Evolutionary conservation across 2,113 vertebrate genomes (phyloP).

Genomic region (Cephalopterus ornatus): DNA sequence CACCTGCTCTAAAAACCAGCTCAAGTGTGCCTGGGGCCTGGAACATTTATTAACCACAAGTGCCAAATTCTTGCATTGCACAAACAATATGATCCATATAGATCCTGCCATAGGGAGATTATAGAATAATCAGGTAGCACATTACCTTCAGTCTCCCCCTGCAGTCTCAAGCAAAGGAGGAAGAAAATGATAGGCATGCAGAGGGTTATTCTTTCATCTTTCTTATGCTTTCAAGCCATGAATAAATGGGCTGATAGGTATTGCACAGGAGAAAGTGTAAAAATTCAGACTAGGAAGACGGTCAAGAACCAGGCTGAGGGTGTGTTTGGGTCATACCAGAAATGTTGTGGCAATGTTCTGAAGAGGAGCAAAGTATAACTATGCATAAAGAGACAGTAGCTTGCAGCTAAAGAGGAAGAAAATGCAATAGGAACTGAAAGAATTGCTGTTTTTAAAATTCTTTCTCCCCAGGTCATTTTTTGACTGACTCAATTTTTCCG

Average conservation of each 20-base stretch:
- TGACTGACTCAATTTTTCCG: neutral
- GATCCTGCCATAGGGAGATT: neutral
- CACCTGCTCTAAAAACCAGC: neutral
- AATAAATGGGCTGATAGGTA: neutral
- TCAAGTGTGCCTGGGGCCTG: fast-evolving
- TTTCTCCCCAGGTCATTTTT: neutral
- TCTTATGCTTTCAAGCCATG: neutral
- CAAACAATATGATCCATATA: neutral
- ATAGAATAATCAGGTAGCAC: neutral
- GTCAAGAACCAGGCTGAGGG: neutral
- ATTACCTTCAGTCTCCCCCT: neutral
- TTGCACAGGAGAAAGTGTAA: neutral
- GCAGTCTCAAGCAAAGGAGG: neutral
- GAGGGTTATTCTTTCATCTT: neutral
- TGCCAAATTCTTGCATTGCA: neutral
- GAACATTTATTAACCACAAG: neutral
- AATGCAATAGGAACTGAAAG: neutral
- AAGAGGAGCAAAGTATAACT: neutral
- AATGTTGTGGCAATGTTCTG: neutral
- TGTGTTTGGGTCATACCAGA: neutral
- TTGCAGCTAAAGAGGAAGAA: neutral
- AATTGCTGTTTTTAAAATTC: neutral
- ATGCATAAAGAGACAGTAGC: neutral
- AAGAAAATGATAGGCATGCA: neutral
- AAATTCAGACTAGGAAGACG: neutral